Evolutionary conservation across 2,797 vertebrate genomes (phyloP).

Genomic region (Chaetophractus vellerosus): DNA sequence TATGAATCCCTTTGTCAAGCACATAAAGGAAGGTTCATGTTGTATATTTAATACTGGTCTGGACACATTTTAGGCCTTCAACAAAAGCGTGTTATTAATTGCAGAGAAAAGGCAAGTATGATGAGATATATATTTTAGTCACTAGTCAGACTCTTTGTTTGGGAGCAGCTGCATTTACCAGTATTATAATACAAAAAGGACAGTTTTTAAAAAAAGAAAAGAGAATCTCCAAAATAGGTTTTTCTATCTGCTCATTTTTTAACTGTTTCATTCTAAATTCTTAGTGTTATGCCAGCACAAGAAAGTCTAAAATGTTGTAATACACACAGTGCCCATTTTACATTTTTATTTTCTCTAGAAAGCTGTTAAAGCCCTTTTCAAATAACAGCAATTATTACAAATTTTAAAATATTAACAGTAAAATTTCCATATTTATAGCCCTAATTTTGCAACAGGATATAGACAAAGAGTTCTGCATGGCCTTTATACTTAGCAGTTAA

Average conservation of each 20-base stretch:
- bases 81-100: background rate
- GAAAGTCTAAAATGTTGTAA: background rate
- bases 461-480: background rate
- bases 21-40: background rate
- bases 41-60: background rate
- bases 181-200: background rate
- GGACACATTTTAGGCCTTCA: background rate
- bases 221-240: background rate
- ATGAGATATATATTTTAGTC: background rate
- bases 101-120: background rate
- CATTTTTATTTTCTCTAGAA: constrained; percentile 59
- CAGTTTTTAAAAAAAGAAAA: background rate
- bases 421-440: background rate
- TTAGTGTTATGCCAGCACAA: background rate
- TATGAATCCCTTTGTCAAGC: background rate
- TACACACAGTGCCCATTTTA: background rate
- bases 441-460: background rate
- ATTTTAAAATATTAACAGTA: constrained; percentile 34
- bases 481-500: rapidly evolving
- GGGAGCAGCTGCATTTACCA: background rate
- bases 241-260: background rate
- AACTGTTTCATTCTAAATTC: background rate
- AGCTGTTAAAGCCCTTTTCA: constrained; percentile 42
- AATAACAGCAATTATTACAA: background rate
- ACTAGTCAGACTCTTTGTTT: background rate